These are phyloP conservation scores for Trichonephila inaurata DNA, from an alignment of 1,140 invertebrate species.

Conservation along the genomic window DNA sequence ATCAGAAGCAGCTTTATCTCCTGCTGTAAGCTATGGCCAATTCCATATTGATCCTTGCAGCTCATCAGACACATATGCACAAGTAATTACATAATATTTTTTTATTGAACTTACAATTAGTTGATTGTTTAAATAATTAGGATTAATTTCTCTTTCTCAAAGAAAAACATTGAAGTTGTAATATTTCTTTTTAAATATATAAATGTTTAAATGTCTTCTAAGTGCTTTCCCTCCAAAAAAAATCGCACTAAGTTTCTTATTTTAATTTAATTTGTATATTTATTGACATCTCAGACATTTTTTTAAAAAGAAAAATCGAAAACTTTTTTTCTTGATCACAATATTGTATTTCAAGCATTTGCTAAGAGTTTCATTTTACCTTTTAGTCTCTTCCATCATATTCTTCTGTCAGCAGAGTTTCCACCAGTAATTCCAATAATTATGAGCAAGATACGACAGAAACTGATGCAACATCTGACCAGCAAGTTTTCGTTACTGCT, in stretches of 20 bases:
- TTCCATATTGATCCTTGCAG: constrained; percentile 62
- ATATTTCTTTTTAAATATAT: too few species aligned
- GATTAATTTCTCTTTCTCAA: too few species aligned
- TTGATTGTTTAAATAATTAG: background rate
- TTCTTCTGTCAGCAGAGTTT: constrained; percentile 58
- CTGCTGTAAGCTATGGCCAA: constrained; percentile 67
- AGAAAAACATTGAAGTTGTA: too few species aligned
- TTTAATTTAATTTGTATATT: too few species aligned
- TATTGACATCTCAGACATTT: too few species aligned
- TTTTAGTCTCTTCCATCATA: constrained; percentile 58
- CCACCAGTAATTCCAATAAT: constrained; percentile 61
- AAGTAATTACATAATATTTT: constrained; percentile 45
- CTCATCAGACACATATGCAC: constrained; percentile 64
- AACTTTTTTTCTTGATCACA: too few species aligned
- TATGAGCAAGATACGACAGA: constrained; percentile 50
- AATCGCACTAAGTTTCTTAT: too few species aligned
- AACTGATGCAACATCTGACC: constrained; percentile 59
- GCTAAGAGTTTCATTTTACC: too few species aligned
- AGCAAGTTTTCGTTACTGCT: constrained; percentile 35
- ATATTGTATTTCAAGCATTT: too few species aligned
- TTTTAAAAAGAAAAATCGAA: too few species aligned
- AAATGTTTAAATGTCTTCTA: too few species aligned
- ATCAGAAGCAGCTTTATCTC: background rate
- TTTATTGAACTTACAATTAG: background rate
- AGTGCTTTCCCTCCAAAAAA: too few species aligned